Evolutionary conservation across 2,113 vertebrate species (phyloP), one percentile per base, ranked within the genome.

Genomic region (Ptilorrhoa leucosticta): DNA sequence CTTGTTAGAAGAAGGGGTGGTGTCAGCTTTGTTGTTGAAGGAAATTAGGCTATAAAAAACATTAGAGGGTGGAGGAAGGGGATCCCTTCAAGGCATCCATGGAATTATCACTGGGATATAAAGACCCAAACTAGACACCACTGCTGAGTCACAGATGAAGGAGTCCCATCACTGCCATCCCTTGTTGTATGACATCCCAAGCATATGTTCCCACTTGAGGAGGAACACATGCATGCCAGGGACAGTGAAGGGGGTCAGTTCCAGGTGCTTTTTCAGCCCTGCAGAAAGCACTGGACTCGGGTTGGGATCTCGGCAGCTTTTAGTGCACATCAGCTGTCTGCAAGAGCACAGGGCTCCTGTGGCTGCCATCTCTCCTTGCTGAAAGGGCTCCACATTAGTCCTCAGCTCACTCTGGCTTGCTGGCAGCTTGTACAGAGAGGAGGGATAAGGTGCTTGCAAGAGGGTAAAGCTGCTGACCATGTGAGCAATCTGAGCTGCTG

Each of bases 201-300:
- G 31, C 6, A 0, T 22, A 35, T 51, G 27, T 44, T 68, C 17
- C 61, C 42, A 8, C 40, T 66, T 85, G 18, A 88, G 15, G 7
- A 10, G 48, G 33, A 47, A 50, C n/a, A 26, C 0, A 0, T 28
- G 19, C 2, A 0, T 88, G 50, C 48, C 8, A 5, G n/a, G 27
- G n/a, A 70, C 26, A 40, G 15, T 5, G 4, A 79, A 83, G 45
- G 11, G 37, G 3, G 3, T 83, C 31, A 31, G 31, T 89, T 58
- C 39, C 51, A 73, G 47, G 30, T 54, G 28, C 14, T 54, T 70
- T 76, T 63, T 80, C 3, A 2, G 24, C 33, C 42, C 39, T 77
- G 28, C 15, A 42, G 48, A 64, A 66, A 65, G n/a, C 28, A 47
- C 30, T 20, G 7, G 16, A 15, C 30, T 71, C 0, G 0, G 19